Conservation (phyloP, 2,888 invertebrate genomes). For the Camptogramma bilineatum region DNA sequence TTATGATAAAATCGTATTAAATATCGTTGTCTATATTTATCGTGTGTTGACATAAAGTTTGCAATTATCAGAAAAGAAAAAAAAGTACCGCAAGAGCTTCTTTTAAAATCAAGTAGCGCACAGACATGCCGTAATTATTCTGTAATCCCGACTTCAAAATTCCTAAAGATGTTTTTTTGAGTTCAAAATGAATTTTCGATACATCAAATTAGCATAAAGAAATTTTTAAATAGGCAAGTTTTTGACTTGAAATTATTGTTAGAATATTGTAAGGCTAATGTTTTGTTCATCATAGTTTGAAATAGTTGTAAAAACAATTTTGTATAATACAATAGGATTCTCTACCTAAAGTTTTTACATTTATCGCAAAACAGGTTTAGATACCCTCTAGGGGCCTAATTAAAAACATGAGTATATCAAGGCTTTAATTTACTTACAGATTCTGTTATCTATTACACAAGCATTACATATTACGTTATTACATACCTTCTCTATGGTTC, state of each 20-base stretch:
- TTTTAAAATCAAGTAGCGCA: no score
- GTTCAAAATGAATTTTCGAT: no score
- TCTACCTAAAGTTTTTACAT: not conserved
- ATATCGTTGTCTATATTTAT: slow-evolving; percentile 16
- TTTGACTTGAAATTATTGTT: not conserved
- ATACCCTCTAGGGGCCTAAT: not conserved
- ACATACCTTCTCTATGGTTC: no score
- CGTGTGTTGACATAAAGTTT: slow-evolving; percentile 30
- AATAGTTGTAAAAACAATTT: not conserved
- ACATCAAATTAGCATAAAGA: no score
- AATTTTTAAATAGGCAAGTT: no score
- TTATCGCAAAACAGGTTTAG: not conserved
- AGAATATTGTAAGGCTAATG: not conserved
- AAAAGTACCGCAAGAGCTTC: no score
- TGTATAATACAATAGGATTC: not conserved
- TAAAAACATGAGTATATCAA: not conserved
- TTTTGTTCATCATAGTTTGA: not conserved
- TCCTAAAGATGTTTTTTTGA: no score
- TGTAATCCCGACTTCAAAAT: no score
- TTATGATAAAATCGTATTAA: slow-evolving; percentile 26
- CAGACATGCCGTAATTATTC: no score
- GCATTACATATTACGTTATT: not conserved
- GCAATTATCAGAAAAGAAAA: slow-evolving; percentile 4
- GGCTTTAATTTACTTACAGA: not conserved
- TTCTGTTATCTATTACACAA: not conserved